phyloP scores from a whole-genome alignment of 2,888 invertebrate species.

The Scelioninae gen. 2 region DNA sequence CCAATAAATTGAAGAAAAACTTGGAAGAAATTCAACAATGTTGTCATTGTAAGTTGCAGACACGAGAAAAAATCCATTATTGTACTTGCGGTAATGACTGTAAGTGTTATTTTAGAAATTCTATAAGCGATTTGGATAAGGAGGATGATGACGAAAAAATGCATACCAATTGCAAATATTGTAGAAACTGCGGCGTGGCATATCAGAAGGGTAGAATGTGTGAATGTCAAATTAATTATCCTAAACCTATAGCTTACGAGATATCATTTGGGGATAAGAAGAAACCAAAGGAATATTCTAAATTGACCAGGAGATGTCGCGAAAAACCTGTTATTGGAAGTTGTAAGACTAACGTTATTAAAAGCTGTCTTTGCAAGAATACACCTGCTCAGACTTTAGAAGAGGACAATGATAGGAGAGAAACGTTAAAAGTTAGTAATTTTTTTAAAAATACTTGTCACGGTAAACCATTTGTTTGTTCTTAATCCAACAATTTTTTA shows the following conservation, averaged over 20 bases:
- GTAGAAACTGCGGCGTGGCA: conserved; percentile 67
- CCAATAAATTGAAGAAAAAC: conserved; percentile 65
- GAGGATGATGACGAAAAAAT: conserved; percentile 41
- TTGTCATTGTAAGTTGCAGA: conserved; percentile 11
- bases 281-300: conserved; percentile 40
- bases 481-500: too few species aligned
- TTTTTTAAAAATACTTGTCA: too few species aligned
- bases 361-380: conserved; percentile 62
- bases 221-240: conserved; percentile 67
- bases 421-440: conserved; percentile 61
- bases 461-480: too few species aligned
- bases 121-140: conserved; percentile 33
- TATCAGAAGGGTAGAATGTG: conserved; percentile 68
- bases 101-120: conserved; percentile 16
- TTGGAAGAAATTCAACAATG: conserved; percentile 6
- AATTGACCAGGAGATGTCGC: conserved; percentile 34
- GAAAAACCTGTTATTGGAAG: not conserved
- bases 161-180: conserved; percentile 61
- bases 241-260: conserved; percentile 75
- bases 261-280: conserved; percentile 71
- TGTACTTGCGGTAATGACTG: conserved; percentile 62
- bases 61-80: not conserved
- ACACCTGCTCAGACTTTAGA: conserved; percentile 46
- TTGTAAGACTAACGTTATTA: conserved; percentile 36
- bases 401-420: conserved; percentile 51